Evolutionary conservation across 2,888 invertebrate species (phyloP).

Genomic region (Anoncus sp.): DNA sequence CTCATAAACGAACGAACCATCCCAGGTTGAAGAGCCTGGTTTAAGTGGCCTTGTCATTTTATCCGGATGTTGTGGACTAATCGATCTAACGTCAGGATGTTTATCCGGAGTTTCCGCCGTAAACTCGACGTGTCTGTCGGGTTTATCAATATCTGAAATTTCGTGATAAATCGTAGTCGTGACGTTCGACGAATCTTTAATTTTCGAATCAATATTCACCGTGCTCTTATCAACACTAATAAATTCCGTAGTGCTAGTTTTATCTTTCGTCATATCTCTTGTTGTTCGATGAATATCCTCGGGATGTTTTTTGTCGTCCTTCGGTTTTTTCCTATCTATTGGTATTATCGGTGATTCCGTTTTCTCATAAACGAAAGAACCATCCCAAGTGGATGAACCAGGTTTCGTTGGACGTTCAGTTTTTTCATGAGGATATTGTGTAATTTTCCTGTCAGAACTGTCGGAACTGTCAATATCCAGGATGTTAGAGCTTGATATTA

Average conservation of each 20-base stretch:
- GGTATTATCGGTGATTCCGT: slow-evolving; percentile 56
- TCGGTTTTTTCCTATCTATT: slow-evolving; percentile 43
- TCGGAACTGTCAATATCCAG: slow-evolving; percentile 40
- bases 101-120: slow-evolving; percentile 27
- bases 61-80: slow-evolving; percentile 58
- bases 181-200: slow-evolving; percentile 56
- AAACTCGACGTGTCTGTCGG: slow-evolving; percentile 69
- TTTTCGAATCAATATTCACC: slow-evolving; percentile 43
- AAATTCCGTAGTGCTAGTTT: slow-evolving; percentile 41
- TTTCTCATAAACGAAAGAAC: slow-evolving; percentile 72
- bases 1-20: slow-evolving; percentile 74
- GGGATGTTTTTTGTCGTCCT: slow-evolving; percentile 56
- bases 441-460: slow-evolving; percentile 50
- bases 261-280: slow-evolving; percentile 39
- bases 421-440: slow-evolving; percentile 55
- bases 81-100: slow-evolving; percentile 42
- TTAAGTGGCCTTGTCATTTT: slow-evolving; percentile 68
- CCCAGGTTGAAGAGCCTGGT: slow-evolving; percentile 76
- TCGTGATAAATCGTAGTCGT: slow-evolving; percentile 46
- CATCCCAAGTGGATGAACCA: slow-evolving; percentile 72
- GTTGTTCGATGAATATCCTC: slow-evolving; percentile 42
- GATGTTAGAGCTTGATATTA: slow-evolving; percentile 25
- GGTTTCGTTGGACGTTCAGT: slow-evolving; percentile 64
- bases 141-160: slow-evolving; percentile 63
- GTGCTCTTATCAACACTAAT: slow-evolving; percentile 50